phyloP scores from a whole-genome alignment of 2,888 invertebrate species.

The Xylota segnis region DNA sequence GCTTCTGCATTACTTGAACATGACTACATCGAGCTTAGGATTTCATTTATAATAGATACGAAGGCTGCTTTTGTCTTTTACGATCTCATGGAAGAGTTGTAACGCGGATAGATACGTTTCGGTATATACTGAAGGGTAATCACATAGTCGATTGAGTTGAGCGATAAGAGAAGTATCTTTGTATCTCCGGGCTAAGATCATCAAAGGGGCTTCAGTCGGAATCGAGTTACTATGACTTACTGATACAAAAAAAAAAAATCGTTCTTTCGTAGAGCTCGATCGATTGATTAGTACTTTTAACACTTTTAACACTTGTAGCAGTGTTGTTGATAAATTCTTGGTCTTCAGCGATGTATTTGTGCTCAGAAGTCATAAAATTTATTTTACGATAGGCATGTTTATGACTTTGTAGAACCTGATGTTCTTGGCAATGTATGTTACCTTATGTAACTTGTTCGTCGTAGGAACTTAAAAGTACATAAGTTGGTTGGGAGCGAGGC shows the following conservation, averaged over 20 bases:
- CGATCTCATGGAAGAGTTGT: constrained; percentile 11
- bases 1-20: not conserved
- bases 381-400: not conserved
- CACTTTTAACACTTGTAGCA: too few species aligned
- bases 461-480: too few species aligned
- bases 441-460: too few species aligned
- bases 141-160: not conserved
- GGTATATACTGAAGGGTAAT: not conserved
- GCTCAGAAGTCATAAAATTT: not conserved
- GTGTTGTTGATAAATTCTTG: too few species aligned
- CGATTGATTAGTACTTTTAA: not conserved
- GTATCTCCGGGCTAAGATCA: not conserved
- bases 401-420: too few species aligned
- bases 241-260: not conserved
- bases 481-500: too few species aligned
- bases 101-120: not conserved
- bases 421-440: too few species aligned
- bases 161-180: not conserved
- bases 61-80: not conserved
- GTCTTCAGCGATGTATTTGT: not conserved
- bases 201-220: not conserved
- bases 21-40: constrained; percentile 7
- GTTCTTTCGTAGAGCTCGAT: not conserved
- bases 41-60: constrained; percentile 3
- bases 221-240: not conserved